Base-by-base conservation (phyloP, 2,113 vertebrate genomes). In the Sardina pilchardus region DNA sequence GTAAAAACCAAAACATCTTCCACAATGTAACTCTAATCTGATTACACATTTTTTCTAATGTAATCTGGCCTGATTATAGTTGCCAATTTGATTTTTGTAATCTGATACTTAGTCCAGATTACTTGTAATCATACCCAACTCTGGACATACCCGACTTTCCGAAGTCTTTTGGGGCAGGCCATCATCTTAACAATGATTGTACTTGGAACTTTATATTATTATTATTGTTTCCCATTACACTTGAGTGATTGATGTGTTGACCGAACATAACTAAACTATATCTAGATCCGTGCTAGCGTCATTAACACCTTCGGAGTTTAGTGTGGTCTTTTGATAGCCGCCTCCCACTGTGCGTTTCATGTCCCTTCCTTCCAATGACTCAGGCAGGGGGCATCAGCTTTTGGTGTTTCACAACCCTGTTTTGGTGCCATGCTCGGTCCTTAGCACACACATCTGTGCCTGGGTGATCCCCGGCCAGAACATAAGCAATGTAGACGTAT, bases 351-450 rank as follows among this genome's bases (percentile, higher is more conserved):
- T 39, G 0, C 19, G 43, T 84, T 80, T 80, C 14, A n/a, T 80
- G 2, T 90, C 81, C 4, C 59, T 42, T 44, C 56, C 16, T 84
- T 89, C 90, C 91, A 88, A 87, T 93, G 91, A 92, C 85, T 59
- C 84, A 56, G 86, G 81, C 36, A 59, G 71, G 85, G 86, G 89
- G 42, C 81, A n/a, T 88, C 71, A 59, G 56, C 42, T 83, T 44
- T 50, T 42, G 83, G 9, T 71, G 85, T 87, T 89, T 81, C 89
- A 91, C 88, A 89, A 89, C 88, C 50, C 9, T 50, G 82, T 83
- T 78, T 87, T 85, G 89, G 86, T 91, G 83, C 81, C 89, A 91
- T 88, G 19, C 1, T 59, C 19, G 53, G 53, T 5, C 53, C 53
- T 19, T 0, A 56, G 53, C 53, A 24, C 89, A 88, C 90, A 16